A percentile compares a stretch with the other conserved stretches of the same genome.
Conservation (phyloP, 2,888 invertebrate genomes). For the Drosophila melanosoma region DNA sequence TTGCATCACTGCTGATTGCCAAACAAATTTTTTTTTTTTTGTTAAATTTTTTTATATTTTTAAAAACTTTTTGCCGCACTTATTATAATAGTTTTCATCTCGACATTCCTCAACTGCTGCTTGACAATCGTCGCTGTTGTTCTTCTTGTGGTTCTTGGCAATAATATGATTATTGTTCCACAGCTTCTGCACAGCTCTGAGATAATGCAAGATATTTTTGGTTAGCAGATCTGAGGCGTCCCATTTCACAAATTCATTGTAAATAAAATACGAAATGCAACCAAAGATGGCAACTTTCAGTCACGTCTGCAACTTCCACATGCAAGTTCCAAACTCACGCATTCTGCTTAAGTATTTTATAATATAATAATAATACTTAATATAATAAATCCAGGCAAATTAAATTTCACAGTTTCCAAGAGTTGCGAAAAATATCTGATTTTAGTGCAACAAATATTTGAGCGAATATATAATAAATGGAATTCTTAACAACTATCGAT, state of each 20-base stretch:
- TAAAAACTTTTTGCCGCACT: constrained; percentile 52
- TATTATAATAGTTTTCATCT: constrained; percentile 43
- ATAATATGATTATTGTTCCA: constrained; percentile 48
- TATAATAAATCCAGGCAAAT: neutral
- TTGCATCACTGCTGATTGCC: constrained; percentile 72
- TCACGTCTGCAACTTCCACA: constrained; percentile 54
- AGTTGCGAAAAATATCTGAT: neutral
- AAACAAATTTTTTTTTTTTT: constrained; percentile 32
- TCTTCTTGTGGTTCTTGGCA: constrained; percentile 29
- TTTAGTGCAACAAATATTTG: neutral
- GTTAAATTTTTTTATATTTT: neutral
- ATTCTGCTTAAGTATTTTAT: neutral
- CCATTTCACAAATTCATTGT: constrained; percentile 58
- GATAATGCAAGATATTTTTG: constrained; percentile 1
- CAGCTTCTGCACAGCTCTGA: constrained; percentile 11
- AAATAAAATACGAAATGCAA: constrained; percentile 34
- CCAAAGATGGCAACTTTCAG: constrained; percentile 57
- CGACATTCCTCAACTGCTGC: neutral
- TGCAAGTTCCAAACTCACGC: constrained; percentile 9
- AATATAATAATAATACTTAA: no score
- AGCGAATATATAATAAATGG: neutral
- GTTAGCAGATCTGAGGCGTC: constrained; percentile 36
- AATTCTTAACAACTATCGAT: neutral
- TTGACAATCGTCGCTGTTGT: neutral
- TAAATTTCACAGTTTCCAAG: neutral